Percentiles rank a stretch among this genome's conserved stretches.
Conservation (phyloP, 2,113 vertebrate species). For the Oxyruncus cristatus region DNA sequence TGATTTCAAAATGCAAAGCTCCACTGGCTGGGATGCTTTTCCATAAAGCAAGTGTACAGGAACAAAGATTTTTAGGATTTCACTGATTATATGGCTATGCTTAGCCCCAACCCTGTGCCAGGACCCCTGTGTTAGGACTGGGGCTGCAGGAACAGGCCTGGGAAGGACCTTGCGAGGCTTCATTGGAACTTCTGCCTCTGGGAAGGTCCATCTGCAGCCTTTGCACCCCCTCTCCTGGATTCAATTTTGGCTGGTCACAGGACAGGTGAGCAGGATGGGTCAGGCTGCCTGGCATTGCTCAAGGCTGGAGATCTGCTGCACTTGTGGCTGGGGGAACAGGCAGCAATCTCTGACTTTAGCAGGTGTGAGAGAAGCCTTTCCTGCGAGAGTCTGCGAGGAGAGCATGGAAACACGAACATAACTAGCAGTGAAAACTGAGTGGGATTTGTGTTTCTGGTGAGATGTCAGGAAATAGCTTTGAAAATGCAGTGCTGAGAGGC, state of each 20-base stretch:
- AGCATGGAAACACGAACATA: constrained; percentile 50
- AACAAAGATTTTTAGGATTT: neutral
- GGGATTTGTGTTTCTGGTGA: constrained; percentile 64
- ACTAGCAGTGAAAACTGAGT: constrained; percentile 55
- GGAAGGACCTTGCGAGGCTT: neutral
- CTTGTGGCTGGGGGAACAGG: neutral
- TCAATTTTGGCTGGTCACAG: neutral
- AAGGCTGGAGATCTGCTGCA: neutral
- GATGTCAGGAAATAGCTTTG: constrained; percentile 52
- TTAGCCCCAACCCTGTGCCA: neutral
- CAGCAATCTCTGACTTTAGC: constrained; percentile 2
- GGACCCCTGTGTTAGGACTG: neutral
- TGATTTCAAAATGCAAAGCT: neutral
- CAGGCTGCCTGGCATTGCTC: neutral
- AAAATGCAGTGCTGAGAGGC: constrained; percentile 31
- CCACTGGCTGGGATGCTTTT: neutral
- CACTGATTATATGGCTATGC: neutral
- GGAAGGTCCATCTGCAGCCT: neutral
- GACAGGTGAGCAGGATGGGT: neutral
- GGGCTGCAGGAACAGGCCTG: neutral
- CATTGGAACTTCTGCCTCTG: neutral
- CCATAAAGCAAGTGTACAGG: neutral
- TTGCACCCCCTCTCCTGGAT: neutral
- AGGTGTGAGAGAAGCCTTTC: constrained; percentile 56
- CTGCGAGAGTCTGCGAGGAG: constrained; percentile 23